A percentile compares a stretch with the other conserved stretches of the same genome.
These are phyloP conservation scores for Drosophila lacicola DNA, from an alignment of 2,888 invertebrate genomes.

Conservation along the genomic window DNA sequence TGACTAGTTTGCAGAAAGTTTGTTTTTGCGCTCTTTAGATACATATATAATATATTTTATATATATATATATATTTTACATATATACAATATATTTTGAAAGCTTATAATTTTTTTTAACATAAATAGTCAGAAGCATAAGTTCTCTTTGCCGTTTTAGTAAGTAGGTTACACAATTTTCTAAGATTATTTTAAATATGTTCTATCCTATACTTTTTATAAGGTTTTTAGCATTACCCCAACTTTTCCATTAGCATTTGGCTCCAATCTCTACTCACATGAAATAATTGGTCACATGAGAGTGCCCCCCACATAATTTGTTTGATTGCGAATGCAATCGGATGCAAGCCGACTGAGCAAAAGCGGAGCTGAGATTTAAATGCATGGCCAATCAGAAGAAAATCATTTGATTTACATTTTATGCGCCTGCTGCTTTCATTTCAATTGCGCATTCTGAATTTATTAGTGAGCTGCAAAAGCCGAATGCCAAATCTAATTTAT, in stretches of 20 bases:
- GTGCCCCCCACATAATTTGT: slow-evolving; percentile 21
- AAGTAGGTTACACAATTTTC: no score
- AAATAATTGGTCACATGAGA: slow-evolving; percentile 31
- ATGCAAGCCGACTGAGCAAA: slow-evolving; percentile 14
- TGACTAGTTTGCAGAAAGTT: no score
- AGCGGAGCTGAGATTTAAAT: slow-evolving; percentile 18
- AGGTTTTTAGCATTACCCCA: background rate
- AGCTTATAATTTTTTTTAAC: no score
- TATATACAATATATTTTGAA: no score
- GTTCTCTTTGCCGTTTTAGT: no score
- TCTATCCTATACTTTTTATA: background rate
- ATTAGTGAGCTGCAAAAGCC: slow-evolving; percentile 49
- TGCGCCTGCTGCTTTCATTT: slow-evolving; percentile 58
- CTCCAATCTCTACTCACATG: slow-evolving; percentile 3
- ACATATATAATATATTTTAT: no score
- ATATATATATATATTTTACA: no score
- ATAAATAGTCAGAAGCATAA: no score
- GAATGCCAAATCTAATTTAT: slow-evolving; percentile 73
- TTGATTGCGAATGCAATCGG: slow-evolving; percentile 37
- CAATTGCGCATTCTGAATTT: slow-evolving; percentile 71
- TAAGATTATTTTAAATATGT: no score
- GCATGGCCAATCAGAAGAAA: slow-evolving; percentile 44
- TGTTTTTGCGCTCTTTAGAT: no score
- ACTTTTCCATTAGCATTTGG: background rate
- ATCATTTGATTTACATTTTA: slow-evolving; percentile 68